A percentile compares a stretch with the other conserved stretches of the same genome.
Conservation (phyloP, 2,113 vertebrate genomes). For the Meriones unguiculatus region DNA sequence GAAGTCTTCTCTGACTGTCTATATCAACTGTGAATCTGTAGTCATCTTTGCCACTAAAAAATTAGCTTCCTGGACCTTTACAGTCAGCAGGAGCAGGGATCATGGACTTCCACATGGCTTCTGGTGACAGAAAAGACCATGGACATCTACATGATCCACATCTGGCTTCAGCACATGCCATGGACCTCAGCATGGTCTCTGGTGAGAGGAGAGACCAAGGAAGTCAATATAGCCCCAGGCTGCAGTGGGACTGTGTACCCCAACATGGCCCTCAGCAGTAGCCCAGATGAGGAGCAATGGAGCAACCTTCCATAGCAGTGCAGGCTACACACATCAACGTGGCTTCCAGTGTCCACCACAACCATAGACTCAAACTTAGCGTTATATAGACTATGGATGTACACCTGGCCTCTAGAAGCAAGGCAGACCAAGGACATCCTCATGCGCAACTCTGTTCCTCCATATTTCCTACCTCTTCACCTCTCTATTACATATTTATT, state of each 20-base stretch:
- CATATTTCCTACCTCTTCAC: background rate
- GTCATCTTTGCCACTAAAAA: background rate
- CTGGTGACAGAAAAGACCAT: background rate
- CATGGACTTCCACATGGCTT: background rate
- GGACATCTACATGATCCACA: background rate
- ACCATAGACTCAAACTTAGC: background rate
- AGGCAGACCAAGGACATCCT: background rate
- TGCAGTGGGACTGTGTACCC: background rate
- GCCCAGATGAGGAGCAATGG: background rate
- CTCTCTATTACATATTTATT: background rate
- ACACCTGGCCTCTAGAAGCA: background rate
- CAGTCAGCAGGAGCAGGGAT: background rate
- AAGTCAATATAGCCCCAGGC: background rate
- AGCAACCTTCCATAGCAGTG: background rate
- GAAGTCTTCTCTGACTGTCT: background rate
- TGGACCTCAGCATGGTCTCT: background rate
- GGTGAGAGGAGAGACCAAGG: background rate
- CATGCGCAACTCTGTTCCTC: background rate
- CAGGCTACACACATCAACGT: background rate
- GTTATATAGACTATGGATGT: background rate
- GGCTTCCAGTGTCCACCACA: background rate
- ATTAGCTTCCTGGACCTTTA: background rate
- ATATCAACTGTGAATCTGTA: background rate
- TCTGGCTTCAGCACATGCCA: background rate
- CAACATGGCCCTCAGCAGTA: background rate